These are phyloP conservation scores for Struthidea cinerea DNA, from an alignment of 2,113 vertebrate genomes.

Conservation along the genomic window DNA sequence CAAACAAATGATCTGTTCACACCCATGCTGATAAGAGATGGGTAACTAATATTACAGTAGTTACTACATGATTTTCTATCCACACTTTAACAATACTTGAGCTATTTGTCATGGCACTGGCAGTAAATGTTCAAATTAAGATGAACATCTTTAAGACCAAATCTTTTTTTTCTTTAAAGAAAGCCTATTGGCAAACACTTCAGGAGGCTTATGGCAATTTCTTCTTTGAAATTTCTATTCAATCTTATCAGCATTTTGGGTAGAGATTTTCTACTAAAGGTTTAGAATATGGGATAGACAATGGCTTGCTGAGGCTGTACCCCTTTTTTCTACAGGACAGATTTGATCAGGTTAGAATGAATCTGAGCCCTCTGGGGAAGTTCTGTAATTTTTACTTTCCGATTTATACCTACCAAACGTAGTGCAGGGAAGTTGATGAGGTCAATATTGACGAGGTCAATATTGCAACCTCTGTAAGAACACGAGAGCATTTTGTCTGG, in stretches of 20 bases:
- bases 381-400: not conserved
- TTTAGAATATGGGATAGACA: not conserved
- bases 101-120: not conserved
- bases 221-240: not conserved
- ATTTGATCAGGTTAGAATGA: not conserved
- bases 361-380: not conserved
- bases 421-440: not conserved
- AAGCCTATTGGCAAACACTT: not conserved
- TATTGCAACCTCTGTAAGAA: not conserved
- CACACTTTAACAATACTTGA: not conserved
- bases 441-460: not conserved
- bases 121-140: not conserved
- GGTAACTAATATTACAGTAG: not conserved
- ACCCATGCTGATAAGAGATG: not conserved
- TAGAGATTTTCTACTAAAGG: not conserved
- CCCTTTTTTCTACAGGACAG: not conserved
- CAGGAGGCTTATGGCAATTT: not conserved
- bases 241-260: not conserved
- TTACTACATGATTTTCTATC: not conserved
- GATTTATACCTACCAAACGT: not conserved
- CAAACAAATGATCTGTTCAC: not conserved
- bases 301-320: not conserved
- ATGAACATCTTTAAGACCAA: not conserved
- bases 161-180: not conserved
- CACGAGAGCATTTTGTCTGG: not conserved